phyloP scores from a whole-genome alignment of 92 coral and sea anemone genomes.

The Actinernus sp. region DNA sequence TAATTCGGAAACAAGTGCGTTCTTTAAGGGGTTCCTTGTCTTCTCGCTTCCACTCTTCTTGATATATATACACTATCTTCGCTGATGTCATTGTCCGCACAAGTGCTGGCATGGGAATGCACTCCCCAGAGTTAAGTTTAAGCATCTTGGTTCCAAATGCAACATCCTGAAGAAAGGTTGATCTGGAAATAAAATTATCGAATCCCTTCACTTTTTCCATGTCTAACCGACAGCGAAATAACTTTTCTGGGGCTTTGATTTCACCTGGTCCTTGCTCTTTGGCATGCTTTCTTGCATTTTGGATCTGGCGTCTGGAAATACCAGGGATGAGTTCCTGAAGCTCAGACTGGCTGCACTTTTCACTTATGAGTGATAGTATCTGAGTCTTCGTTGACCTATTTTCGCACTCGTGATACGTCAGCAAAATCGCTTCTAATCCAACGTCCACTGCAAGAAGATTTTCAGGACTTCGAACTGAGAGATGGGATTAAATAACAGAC shows the following conservation, averaged over 20 bases:
- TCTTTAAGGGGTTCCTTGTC: slow-evolving; percentile 16
- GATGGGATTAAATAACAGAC: not conserved
- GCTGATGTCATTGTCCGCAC: slow-evolving; percentile 49
- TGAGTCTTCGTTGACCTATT: slow-evolving; percentile 34
- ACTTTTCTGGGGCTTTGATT: slow-evolving; percentile 5
- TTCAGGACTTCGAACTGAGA: not conserved
- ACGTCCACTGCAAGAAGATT: slow-evolving; percentile 3
- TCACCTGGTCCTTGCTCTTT: slow-evolving; percentile 29
- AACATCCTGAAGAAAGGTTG: slow-evolving; percentile 48
- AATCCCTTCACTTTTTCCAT: slow-evolving; percentile 41
- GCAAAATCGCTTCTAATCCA: slow-evolving; percentile 48
- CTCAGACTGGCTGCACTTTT: slow-evolving; percentile 34
- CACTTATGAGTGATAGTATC: slow-evolving; percentile 34
- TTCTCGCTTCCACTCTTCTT: slow-evolving; percentile 14
- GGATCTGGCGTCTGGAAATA: slow-evolving; percentile 46
- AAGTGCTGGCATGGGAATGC: slow-evolving; percentile 42
- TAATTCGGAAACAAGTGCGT: slow-evolving; percentile 35
- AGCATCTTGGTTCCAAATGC: slow-evolving; percentile 51
- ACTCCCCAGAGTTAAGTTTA: slow-evolving; percentile 36
- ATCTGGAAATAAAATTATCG: slow-evolving; percentile 35
- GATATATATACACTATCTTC: slow-evolving; percentile 31
- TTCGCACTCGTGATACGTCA: slow-evolving; percentile 27
- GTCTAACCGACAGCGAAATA: slow-evolving; percentile 37
- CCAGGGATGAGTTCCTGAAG: slow-evolving; percentile 56
- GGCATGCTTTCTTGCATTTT: slow-evolving; percentile 53